A percentile compares a stretch with the other conserved stretches of the same genome.
These are phyloP conservation scores for Myopa tessellatipennis DNA, from an alignment of 2,888 invertebrate genomes.

Conservation along the genomic window DNA sequence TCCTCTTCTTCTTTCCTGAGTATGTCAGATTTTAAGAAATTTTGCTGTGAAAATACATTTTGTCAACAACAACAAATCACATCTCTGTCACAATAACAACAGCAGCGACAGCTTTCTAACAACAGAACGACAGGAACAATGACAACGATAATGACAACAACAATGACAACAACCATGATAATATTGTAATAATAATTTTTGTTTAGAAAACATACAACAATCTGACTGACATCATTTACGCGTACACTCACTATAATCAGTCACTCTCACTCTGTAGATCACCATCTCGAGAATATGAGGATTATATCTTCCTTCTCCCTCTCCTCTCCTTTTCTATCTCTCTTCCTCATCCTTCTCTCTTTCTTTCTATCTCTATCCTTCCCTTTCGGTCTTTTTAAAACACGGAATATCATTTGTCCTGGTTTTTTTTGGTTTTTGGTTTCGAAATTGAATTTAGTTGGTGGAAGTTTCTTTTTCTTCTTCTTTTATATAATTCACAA, in stretches of 20 bases:
- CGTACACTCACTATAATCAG: no score
- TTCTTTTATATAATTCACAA: neutral
- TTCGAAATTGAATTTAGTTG: conserved; percentile 2
- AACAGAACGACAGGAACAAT: no score
- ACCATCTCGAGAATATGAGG: no score
- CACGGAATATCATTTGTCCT: no score
- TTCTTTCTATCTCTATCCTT: no score
- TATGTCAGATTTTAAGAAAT: neutral
- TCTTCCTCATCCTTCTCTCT: no score
- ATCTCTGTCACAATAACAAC: neutral
- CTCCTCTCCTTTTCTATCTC: no score
- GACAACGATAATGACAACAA: no score
- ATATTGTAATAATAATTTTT: neutral
- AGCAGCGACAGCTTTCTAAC: neutral
- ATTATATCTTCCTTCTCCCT: no score
- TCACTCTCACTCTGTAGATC: neutral
- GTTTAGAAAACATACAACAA: neutral
- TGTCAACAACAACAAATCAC: neutral
- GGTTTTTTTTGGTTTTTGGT: neutral
- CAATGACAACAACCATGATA: neutral
- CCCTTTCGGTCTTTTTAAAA: no score
- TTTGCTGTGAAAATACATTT: neutral
- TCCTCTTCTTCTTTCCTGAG: neutral
- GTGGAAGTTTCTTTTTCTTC: neutral
- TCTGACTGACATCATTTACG: neutral